Conservation (phyloP, 2,888 invertebrate genomes). For the Gryllus longicercus region DNA sequence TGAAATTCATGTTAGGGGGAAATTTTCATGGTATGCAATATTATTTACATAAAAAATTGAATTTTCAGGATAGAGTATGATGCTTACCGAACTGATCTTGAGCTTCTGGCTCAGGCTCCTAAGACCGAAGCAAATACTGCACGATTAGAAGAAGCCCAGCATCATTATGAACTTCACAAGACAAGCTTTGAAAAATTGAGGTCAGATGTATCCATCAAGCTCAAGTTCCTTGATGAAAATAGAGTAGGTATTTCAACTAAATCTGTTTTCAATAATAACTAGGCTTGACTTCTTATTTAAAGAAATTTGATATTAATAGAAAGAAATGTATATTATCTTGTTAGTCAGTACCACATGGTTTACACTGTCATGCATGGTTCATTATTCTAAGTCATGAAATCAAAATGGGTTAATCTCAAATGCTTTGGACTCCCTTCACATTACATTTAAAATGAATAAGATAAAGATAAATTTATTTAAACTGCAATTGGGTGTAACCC, state of each 20-base stretch:
- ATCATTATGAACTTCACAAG: slow-evolving; percentile 79
- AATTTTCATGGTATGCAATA: too few relatives aligned
- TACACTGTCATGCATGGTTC: background rate
- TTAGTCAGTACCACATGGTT: background rate
- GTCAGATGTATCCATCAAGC: slow-evolving; percentile 90
- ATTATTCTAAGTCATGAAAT: background rate
- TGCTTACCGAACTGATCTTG: slow-evolving; percentile 93
- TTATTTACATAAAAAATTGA: slow-evolving; percentile 20
- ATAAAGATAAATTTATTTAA: too few relatives aligned
- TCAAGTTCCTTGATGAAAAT: slow-evolving; percentile 96
- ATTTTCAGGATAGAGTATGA: slow-evolving; percentile 85
- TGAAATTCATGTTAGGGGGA: too few relatives aligned
- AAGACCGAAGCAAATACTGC: slow-evolving; percentile 55
- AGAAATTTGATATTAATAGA: background rate
- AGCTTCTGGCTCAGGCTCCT: slow-evolving; percentile 68
- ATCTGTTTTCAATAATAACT: too few relatives aligned
- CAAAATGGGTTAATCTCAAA: background rate
- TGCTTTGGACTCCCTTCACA: too few relatives aligned
- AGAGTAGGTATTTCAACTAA: slow-evolving; percentile 59
- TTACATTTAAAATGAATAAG: too few relatives aligned
- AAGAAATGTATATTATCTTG: background rate
- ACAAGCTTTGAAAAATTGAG: slow-evolving; percentile 88
- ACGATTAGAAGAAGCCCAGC: slow-evolving; percentile 73
- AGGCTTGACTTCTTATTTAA: too few relatives aligned
- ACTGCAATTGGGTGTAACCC: too few relatives aligned